Conservation (phyloP, 2,113 vertebrate species). For the Procavia capensis region DNA sequence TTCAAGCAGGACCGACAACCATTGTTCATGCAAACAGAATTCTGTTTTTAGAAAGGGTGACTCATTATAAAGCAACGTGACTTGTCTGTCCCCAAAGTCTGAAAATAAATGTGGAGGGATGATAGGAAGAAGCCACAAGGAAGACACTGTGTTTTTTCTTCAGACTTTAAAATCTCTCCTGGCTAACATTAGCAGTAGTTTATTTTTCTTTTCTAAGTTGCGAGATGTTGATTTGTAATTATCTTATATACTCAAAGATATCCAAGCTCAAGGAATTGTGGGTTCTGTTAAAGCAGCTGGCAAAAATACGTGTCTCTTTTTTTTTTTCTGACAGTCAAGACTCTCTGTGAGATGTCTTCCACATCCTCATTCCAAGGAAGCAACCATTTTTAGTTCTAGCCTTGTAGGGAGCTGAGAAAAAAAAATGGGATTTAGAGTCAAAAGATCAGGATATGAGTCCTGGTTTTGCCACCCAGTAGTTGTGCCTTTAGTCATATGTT, state of each 20-base stretch:
- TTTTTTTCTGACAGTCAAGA: not conserved
- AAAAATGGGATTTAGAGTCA: not conserved
- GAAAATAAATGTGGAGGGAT: slow-evolving; percentile 58
- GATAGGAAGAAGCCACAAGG: slow-evolving; percentile 1
- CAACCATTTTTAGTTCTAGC: slow-evolving; percentile 11
- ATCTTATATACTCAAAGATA: not conserved
- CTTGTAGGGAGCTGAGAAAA: not conserved
- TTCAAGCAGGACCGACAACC: not conserved
- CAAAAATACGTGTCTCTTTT: not conserved
- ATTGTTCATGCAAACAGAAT: slow-evolving; percentile 53
- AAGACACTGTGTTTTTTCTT: slow-evolving; percentile 54
- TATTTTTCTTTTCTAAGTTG: slow-evolving; percentile 14
- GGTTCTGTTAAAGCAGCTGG: slow-evolving; percentile 23
- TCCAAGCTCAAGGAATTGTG: not conserved
- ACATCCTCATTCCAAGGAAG: not conserved
- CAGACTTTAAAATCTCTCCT: slow-evolving; percentile 51
- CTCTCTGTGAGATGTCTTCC: not conserved
- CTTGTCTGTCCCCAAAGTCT: slow-evolving; percentile 19
- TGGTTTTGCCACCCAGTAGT: not conserved
- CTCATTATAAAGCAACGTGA: slow-evolving; percentile 35
- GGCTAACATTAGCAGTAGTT: not conserved
- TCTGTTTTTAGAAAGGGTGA: slow-evolving; percentile 65
- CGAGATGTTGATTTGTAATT: slow-evolving; percentile 42
- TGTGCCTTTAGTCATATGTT: not conserved
- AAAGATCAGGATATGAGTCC: not conserved